A percentile compares a stretch with the other conserved stretches of the same genome.
These are phyloP conservation scores for Sesamia nonagrioides DNA, from an alignment of 1,140 invertebrate species.

Conservation along the genomic window DNA sequence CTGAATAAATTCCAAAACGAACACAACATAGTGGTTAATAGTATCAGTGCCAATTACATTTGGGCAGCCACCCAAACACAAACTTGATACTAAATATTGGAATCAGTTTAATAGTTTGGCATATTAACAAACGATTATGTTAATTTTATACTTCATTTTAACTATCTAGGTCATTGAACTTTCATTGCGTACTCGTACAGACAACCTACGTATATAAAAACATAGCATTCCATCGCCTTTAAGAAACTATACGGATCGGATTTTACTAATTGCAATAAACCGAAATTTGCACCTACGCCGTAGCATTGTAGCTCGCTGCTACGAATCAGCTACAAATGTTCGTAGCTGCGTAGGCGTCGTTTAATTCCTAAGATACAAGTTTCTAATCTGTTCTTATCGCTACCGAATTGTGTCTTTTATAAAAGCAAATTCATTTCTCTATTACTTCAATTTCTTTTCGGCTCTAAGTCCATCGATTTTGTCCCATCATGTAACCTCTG, in stretches of 20 bases:
- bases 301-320: neutral
- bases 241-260: neutral
- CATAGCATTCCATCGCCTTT: neutral
- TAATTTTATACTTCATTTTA: constrained; percentile 30
- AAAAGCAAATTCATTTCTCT: too few species aligned
- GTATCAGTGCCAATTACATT: constrained; percentile 19
- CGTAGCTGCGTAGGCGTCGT: neutral
- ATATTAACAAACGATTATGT: neutral
- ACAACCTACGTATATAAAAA: neutral
- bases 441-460: too few species aligned
- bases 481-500: neutral
- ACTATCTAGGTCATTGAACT: neutral
- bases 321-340: neutral
- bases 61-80: constrained; percentile 21
- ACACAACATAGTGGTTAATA: neutral
- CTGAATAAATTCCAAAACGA: neutral
- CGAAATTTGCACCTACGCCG: constrained; percentile 15
- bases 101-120: constrained; percentile 11
- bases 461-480: neutral
- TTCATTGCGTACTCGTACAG: neutral
- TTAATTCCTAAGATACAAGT: neutral
- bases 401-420: too few species aligned
- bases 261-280: neutral
- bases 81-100: constrained; percentile 18
- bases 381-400: neutral